phyloP scores from a whole-genome alignment of 2,797 vertebrate genomes.

The Netta rufina region DNA sequence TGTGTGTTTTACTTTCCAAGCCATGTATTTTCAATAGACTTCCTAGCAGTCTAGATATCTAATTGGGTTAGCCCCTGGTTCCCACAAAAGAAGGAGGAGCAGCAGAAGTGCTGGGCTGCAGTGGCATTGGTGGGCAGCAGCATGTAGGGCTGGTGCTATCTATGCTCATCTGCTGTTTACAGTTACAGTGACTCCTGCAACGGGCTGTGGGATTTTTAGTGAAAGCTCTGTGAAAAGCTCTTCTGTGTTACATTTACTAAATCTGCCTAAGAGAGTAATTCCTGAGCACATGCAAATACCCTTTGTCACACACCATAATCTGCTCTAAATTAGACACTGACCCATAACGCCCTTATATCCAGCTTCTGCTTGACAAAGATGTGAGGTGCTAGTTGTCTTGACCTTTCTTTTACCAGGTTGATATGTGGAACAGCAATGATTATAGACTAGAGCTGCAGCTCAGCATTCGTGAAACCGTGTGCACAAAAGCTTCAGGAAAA shows the following conservation, averaged over 20 bases:
- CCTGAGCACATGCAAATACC: background rate
- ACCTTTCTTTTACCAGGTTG: conserved; percentile 44
- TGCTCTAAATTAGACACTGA: background rate
- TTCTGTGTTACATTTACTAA: background rate
- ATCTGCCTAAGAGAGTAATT: background rate
- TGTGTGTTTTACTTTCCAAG: background rate
- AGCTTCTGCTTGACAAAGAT: background rate
- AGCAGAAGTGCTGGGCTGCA: background rate
- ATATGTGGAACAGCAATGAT: background rate
- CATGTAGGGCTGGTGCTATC: background rate
- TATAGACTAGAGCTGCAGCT: conserved; percentile 62
- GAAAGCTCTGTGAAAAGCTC: background rate
- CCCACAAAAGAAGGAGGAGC: background rate
- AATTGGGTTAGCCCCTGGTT: background rate
- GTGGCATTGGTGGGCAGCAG: background rate
- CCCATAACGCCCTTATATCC: background rate
- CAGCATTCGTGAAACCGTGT: conserved; percentile 65
- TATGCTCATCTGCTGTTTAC: background rate
- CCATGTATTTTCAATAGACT: background rate
- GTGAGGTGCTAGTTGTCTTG: background rate
- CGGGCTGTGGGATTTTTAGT: background rate
- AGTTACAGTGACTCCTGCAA: background rate
- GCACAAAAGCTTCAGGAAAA: conserved; percentile 31
- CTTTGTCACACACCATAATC: background rate
- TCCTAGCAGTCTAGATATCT: background rate